These are phyloP conservation scores for Tipula lateralis DNA, from an alignment of 2,888 invertebrate genomes.

Conservation along the genomic window DNA sequence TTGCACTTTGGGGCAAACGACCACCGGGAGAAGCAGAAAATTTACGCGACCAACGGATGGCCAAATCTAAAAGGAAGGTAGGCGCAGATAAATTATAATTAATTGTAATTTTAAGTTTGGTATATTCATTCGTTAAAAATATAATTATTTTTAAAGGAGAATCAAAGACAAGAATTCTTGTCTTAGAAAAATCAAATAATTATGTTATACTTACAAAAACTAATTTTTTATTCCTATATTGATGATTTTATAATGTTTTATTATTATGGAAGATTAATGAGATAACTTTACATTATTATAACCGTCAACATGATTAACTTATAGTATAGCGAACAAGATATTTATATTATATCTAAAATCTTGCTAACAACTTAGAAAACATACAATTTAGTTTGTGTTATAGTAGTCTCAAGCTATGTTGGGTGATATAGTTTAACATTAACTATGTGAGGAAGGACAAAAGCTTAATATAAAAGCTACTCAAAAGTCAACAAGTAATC, in stretches of 20 bases:
- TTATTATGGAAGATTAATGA: neutral
- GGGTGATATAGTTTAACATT: no score
- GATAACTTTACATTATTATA: neutral
- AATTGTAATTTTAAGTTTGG: neutral
- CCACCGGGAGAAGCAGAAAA: conserved; percentile 86
- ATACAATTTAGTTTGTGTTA: no score
- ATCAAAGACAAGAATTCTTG: no score
- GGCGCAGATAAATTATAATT: conserved; percentile 34
- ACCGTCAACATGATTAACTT: no score
- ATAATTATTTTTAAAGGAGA: neutral
- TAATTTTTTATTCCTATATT: neutral
- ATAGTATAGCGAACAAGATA: no score
- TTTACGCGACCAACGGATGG: conserved; percentile 74
- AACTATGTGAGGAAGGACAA: no score
- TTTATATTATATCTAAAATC: no score
- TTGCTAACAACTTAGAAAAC: no score
- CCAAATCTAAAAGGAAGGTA: conserved; percentile 83
- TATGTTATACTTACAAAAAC: neutral
- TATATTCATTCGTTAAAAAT: neutral
- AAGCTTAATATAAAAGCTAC: no score
- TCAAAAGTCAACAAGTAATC: no score
- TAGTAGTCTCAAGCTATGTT: no score
- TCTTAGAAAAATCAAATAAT: no score
- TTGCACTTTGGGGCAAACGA: conserved; percentile 80
- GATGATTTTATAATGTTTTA: neutral